Evolutionary conservation across 2,797 vertebrate species (phyloP).

Genomic region (Peromyscus aztecus): DNA sequence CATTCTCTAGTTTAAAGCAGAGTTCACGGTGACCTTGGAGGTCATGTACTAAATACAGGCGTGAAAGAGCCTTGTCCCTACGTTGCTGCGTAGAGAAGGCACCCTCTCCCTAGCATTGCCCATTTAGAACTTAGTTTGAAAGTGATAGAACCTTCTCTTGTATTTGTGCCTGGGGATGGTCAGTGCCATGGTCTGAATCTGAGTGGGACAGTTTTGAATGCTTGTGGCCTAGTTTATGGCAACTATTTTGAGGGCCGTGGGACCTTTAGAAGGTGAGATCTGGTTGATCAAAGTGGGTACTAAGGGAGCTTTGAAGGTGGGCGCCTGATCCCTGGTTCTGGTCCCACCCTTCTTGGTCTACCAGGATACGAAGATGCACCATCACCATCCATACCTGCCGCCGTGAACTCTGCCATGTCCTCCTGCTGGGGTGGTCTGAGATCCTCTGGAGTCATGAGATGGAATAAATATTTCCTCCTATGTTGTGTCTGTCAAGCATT

Average conservation of each 20-base stretch:
- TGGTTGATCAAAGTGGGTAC: neutral
- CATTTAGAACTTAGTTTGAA: slow-evolving; percentile 2
- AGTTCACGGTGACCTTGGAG: neutral
- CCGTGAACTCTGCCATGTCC: neutral
- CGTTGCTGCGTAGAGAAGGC: neutral
- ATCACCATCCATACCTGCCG: too few relatives aligned
- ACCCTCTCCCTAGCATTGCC: neutral
- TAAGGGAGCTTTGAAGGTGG: neutral
- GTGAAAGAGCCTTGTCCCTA: neutral
- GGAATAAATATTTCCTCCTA: neutral
- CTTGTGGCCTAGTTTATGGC: neutral
- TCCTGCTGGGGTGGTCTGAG: neutral
- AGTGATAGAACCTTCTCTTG: neutral
- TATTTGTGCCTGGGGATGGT: neutral
- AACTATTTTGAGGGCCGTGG: neutral
- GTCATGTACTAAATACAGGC: neutral
- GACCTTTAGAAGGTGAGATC: neutral
- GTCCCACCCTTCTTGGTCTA: neutral
- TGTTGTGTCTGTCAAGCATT: neutral
- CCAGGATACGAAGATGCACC: neutral
- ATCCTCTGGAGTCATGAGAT: neutral
- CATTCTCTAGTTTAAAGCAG: neutral
- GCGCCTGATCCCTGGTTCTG: neutral
- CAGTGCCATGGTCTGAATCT: neutral
- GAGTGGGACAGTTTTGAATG: neutral